phyloP scores from a whole-genome alignment of 1,140 invertebrate species.

The Drosophila jambulina region DNA sequence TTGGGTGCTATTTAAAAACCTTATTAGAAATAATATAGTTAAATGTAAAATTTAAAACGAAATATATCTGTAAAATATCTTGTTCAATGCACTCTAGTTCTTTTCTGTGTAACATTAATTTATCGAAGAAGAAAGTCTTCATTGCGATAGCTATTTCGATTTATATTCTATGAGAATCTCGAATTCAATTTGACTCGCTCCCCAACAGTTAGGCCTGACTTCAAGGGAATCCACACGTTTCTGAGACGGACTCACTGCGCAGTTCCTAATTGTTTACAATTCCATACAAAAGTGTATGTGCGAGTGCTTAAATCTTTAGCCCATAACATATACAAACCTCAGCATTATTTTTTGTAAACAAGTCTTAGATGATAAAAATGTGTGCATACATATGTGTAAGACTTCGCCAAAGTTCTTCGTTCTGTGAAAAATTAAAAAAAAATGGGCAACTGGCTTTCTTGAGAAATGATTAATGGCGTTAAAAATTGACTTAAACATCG shows the following conservation, averaged over 20 bases:
- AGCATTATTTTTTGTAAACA: neutral
- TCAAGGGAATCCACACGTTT: neutral
- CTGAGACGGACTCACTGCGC: neutral
- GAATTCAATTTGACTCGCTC: neutral
- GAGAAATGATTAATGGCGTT: neutral
- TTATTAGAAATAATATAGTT: neutral
- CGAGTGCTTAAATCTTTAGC: neutral
- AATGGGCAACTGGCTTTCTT: neutral
- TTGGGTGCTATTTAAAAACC: neutral
- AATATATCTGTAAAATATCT: neutral
- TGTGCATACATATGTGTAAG: neutral
- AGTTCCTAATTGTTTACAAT: conserved; percentile 4
- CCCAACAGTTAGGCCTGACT: conserved; percentile 1
- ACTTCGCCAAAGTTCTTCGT: neutral
- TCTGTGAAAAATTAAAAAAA: neutral
- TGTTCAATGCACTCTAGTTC: neutral
- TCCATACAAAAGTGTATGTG: neutral
- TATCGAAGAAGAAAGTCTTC: neutral
- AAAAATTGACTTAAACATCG: neutral
- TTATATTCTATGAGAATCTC: neutral
- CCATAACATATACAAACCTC: neutral
- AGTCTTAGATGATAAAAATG: neutral
- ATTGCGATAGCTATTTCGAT: conserved; percentile 11
- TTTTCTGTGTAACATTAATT: neutral
- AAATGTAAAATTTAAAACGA: neutral